These are phyloP conservation scores for Eugnorisma glareosa DNA, from an alignment of 2,888 invertebrate species.

Conservation along the genomic window DNA sequence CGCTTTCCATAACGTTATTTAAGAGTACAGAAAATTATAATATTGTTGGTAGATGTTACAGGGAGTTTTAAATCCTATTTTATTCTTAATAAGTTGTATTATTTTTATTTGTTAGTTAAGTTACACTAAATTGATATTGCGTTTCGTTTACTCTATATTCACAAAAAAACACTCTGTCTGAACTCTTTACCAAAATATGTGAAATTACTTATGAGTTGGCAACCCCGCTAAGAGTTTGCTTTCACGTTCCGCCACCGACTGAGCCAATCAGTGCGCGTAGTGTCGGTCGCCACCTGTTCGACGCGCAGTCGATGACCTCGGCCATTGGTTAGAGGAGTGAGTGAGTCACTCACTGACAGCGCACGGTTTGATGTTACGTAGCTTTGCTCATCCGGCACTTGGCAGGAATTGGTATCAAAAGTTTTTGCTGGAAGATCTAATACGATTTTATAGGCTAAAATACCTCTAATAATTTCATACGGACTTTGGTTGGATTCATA, in stretches of 20 bases:
- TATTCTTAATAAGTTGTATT: background rate
- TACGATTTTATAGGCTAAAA: background rate
- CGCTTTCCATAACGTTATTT: background rate
- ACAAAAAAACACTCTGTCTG: background rate
- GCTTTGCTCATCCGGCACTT: constrained; percentile 1
- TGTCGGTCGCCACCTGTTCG: constrained; percentile 28
- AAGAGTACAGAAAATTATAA: background rate
- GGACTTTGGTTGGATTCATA: background rate
- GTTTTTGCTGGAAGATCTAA: background rate
- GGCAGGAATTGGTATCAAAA: background rate
- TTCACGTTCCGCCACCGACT: constrained; percentile 44
- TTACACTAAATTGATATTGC: background rate
- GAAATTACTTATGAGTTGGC: constrained; percentile 28
- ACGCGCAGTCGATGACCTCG: constrained; percentile 49
- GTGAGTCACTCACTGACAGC: constrained; percentile 32
- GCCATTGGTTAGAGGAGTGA: constrained; percentile 35
- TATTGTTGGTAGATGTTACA: background rate
- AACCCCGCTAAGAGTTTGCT: constrained; percentile 48
- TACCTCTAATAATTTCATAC: background rate
- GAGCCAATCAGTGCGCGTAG: constrained; percentile 56
- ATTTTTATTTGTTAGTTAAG: background rate
- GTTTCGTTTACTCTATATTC: background rate
- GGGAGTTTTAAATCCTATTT: background rate
- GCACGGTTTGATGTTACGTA: constrained; percentile 10
- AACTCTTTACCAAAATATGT: background rate